Conservation (phyloP, 2,113 vertebrate genomes). For the Canis aureus region DNA sequence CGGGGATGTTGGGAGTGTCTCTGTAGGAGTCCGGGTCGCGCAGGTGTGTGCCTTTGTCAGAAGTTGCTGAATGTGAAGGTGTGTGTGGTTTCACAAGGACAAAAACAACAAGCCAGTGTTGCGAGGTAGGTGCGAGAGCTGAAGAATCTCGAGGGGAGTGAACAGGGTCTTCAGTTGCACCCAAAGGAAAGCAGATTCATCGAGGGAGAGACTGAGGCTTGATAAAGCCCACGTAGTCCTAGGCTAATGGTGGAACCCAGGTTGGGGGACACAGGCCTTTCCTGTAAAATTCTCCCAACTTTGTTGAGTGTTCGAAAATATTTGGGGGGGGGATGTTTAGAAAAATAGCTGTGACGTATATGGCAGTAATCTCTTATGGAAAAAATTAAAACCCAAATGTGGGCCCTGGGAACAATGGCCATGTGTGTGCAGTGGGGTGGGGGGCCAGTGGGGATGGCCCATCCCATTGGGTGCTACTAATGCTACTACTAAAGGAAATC, state of each 20-base stretch:
- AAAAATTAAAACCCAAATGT: neutral
- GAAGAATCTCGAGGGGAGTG: no score
- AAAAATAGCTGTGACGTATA: neutral
- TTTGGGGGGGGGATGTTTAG: neutral
- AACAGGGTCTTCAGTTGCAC: neutral
- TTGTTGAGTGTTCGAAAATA: neutral
- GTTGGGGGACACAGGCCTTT: neutral
- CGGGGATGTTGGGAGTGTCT: no score
- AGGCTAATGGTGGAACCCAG: no score
- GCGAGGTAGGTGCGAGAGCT: neutral
- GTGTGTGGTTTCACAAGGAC: neutral
- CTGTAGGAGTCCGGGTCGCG: neutral
- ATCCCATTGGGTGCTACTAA: no score
- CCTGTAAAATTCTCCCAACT: neutral
- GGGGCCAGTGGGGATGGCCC: no score
- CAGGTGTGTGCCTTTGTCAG: neutral
- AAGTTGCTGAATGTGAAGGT: rapidly evolving
- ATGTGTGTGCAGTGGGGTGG: rapidly evolving
- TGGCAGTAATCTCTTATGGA: neutral
- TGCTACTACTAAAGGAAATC: no score
- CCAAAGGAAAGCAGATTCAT: neutral
- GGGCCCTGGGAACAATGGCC: neutral
- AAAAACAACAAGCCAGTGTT: neutral
- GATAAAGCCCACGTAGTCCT: neutral
- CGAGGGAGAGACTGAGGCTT: neutral